phyloP scores from a whole-genome alignment of 2,888 invertebrate species.

The Caenorhabditis auriculariae region DNA sequence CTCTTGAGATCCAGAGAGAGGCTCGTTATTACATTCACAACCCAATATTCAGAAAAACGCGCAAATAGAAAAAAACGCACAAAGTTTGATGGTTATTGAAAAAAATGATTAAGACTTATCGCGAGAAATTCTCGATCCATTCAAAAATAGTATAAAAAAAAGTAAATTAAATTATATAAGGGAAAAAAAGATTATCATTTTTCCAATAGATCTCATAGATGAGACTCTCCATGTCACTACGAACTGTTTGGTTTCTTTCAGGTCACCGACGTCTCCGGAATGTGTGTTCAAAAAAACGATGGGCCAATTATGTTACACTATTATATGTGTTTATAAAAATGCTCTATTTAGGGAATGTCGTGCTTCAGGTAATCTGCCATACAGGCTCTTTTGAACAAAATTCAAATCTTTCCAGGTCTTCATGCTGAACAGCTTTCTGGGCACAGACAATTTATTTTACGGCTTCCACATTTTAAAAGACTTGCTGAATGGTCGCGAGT shows the following conservation, averaged over 20 bases:
- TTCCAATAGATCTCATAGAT: no score
- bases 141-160: no score
- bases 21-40: conserved; percentile 10
- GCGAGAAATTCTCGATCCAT: no score
- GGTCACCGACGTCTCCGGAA: conserved; percentile 62
- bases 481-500: conserved; percentile 62
- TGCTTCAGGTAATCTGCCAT: conserved; percentile 54
- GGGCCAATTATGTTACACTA: conserved; percentile 64
- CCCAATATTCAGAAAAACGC: background rate
- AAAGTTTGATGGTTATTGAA: no score
- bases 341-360: conserved; percentile 63
- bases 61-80: no score
- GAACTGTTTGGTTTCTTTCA: conserved; percentile 34
- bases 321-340: conserved; percentile 64
- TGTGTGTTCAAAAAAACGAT: conserved; percentile 64
- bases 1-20: conserved; percentile 63
- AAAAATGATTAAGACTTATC: no score
- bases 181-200: no score
- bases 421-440: conserved; percentile 64
- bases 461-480: conserved; percentile 64
- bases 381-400: background rate
- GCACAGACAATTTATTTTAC: conserved; percentile 64
- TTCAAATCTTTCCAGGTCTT: conserved; percentile 57
- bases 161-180: no score
- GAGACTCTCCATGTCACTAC: no score